These are phyloP conservation scores for Chauna torquata DNA, from an alignment of 2,113 vertebrate genomes.

Conservation along the genomic window DNA sequence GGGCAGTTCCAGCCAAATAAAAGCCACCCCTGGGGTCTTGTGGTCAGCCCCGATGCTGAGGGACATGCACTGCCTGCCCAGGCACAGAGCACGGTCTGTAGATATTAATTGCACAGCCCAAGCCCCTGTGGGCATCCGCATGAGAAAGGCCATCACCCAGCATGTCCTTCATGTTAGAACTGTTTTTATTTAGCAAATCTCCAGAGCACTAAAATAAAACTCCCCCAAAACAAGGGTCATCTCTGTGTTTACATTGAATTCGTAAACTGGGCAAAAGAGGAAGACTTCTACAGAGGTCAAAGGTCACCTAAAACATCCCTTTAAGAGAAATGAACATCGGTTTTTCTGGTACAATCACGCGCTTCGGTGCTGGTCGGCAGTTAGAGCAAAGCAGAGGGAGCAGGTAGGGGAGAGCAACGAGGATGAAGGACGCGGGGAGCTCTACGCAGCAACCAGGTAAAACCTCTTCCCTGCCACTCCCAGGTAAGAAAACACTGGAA, in stretches of 20 bases:
- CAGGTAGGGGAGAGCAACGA: fast-evolving
- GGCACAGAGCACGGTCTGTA: background rate
- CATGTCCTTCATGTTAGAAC: background rate
- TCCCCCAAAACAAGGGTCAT: background rate
- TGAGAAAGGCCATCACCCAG: background rate
- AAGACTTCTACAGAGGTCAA: slow-evolving; percentile 86
- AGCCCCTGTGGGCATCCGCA: fast-evolving
- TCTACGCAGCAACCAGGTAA: background rate
- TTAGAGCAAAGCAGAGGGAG: background rate
- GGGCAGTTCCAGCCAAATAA: background rate
- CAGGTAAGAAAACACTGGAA: fast-evolving
- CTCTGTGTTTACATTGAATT: slow-evolving; percentile 10
- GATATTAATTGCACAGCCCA: background rate
- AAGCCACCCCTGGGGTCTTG: background rate
- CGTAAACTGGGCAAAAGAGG: slow-evolving; percentile 68
- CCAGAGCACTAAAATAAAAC: slow-evolving; percentile 74
- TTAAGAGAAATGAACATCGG: slow-evolving; percentile 75
- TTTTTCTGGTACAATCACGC: slow-evolving; percentile 41
- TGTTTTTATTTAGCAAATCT: slow-evolving; percentile 73
- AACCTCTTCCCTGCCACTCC: background rate
- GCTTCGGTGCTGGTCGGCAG: slow-evolving; percentile 37
- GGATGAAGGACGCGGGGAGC: background rate
- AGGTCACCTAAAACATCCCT: slow-evolving; percentile 76
- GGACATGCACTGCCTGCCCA: background rate
- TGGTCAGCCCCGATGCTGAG: background rate